A percentile compares a stretch with the other conserved stretches of the same genome.
These are phyloP conservation scores for Brenthis hecate DNA, from an alignment of 2,888 invertebrate species.

Conservation along the genomic window DNA sequence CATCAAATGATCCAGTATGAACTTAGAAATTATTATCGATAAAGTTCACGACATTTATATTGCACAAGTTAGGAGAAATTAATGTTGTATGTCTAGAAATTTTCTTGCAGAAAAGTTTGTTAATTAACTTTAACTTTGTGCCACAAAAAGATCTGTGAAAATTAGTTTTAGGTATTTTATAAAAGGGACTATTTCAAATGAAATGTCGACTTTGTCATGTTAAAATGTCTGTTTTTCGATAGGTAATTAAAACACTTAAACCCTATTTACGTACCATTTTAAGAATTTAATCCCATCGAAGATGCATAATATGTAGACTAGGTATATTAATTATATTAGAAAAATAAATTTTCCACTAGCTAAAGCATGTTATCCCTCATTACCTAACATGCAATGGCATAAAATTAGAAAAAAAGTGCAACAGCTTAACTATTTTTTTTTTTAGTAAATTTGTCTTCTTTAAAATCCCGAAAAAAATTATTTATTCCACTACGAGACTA, in stretches of 20 bases:
- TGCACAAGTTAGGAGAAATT: constrained; percentile 28
- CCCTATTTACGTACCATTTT: no score
- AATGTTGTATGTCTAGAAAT: constrained; percentile 25
- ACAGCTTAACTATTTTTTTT: not conserved
- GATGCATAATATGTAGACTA: no score
- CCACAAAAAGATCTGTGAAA: constrained; percentile 9
- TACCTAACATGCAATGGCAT: no score
- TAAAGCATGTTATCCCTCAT: no score
- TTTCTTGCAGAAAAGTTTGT: constrained; percentile 21
- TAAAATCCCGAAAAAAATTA: no score
- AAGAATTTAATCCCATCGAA: no score
- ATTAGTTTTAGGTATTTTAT: constrained; percentile 9
- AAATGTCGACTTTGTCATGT: not conserved
- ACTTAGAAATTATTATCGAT: constrained; percentile 32
- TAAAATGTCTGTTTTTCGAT: not conserved
- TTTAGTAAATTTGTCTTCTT: no score
- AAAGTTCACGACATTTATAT: constrained; percentile 31
- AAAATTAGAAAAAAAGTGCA: no score
- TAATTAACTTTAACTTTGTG: constrained; percentile 21
- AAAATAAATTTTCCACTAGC: no score
- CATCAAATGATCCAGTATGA: constrained; percentile 18
- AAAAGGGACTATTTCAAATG: not conserved
- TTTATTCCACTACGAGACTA: constrained; percentile 12
- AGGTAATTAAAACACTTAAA: no score
- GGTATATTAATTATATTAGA: no score